Evolutionary conservation across 2,797 vertebrate genomes (phyloP), one percentile per base, ranked within the genome.

Genomic region (Myoxocephalus aenaeus): DNA sequence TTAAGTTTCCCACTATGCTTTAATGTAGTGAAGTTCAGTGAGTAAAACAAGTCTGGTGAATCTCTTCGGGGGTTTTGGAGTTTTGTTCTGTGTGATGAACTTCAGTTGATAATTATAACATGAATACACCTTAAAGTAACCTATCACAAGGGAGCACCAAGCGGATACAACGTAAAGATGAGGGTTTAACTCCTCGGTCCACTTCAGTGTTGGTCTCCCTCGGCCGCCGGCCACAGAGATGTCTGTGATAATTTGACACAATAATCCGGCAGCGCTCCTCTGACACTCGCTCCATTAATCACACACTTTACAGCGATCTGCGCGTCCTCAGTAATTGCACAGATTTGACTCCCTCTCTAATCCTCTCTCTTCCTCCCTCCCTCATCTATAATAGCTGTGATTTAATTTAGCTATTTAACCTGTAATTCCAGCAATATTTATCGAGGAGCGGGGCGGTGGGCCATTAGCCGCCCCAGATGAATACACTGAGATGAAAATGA

Each of bases 381-480:
- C 92, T 81, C 95, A 94, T 90, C 94, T 90, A 95, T 97, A 98
- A 98, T 98, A 96, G 97, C 96, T 94, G 93, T 99, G 97, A 98
- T 99, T 99, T 98, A 98, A 99, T 99, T 98, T 97, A 97, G 96
- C 97, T 97, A 97, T 98, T 99, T 99, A 99, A 99, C 97, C 98
- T 98, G 97, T 98, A 98, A 98, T 98, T 98, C 97, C 96, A 94
- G 96, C 97, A 94, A 97, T 99, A 98, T 99, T 99, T 98, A 99
- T 99, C 97, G 97, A 97, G 97, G 96, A 65, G 62, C 15, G 96
- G 96, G 95, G 86, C 96, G 32, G 32, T 97, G 96, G 96, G 95
- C 97, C 97, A 99, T 99, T 99, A 98, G 96, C 96, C 94, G 94
- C 95, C 94, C 96, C 96, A 96, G 97, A 98, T 97, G 97, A 98